These are phyloP conservation scores for Ptychadena robeensis DNA, from an alignment of 2,797 vertebrate species.

Conservation along the genomic window DNA sequence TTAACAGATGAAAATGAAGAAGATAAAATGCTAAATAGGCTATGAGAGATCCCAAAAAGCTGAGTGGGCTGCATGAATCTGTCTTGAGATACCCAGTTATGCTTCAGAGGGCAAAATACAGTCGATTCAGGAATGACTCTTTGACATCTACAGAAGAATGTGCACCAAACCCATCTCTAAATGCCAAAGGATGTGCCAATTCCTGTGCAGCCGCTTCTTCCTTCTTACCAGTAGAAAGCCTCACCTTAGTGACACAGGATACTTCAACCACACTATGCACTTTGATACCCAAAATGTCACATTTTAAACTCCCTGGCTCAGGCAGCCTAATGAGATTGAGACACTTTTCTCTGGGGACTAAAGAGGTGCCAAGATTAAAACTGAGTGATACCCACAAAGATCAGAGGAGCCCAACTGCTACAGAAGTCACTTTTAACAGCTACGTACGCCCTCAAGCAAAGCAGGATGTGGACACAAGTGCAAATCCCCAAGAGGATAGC, in stretches of 20 bases:
- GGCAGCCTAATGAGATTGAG: conserved; percentile 75
- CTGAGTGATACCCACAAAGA: conserved; percentile 69
- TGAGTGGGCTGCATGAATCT: conserved; percentile 75
- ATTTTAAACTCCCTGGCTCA: conserved; percentile 82
- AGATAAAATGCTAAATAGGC: conserved; percentile 66
- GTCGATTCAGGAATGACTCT: conserved; percentile 88
- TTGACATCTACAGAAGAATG: conserved; percentile 83
- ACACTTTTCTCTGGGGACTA: conserved; percentile 77
- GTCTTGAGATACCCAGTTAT: conserved; percentile 80
- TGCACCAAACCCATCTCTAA: conserved; percentile 68
- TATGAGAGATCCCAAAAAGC: conserved; percentile 84
- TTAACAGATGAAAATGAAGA: background rate
- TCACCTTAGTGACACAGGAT: conserved; percentile 72
- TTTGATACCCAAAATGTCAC: conserved; percentile 86
- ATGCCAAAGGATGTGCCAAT: conserved; percentile 73
- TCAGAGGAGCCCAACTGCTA: conserved; percentile 69
- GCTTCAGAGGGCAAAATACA: conserved; percentile 93
- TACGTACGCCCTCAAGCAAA: conserved; percentile 67
- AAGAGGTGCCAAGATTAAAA: conserved; percentile 75
- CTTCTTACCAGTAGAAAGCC: conserved; percentile 70
- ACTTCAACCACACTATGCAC: conserved; percentile 79
- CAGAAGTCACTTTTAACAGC: conserved; percentile 67
- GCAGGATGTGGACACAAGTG: conserved; percentile 47
- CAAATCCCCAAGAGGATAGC: conserved; percentile 22
- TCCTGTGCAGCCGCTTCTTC: conserved; percentile 70